Base-by-base conservation (phyloP, 2,113 vertebrate genomes). In the Dryoscopus gambensis region DNA sequence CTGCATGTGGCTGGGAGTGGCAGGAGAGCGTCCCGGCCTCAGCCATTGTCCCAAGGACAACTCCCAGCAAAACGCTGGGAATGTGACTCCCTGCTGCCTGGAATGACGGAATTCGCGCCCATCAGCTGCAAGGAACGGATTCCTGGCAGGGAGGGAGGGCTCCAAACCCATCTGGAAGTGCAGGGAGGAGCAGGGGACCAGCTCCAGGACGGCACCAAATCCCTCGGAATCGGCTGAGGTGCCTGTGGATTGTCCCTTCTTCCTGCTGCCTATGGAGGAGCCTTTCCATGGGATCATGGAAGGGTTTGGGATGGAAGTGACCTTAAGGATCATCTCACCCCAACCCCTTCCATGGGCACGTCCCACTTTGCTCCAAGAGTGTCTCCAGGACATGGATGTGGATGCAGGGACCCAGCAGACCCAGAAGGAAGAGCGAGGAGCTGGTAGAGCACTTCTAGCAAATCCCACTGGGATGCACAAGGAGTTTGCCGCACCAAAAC, bases 1-100 rank as follows among this genome's bases (percentile, higher is more conserved):
- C 0, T 0, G 13, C 0, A 9, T 0, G 2, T 30, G 50, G n/a
- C 6, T 6, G 14, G 75, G 59, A 60, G 12, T 1, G 35, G 21
- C 67, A 68, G 84, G 10, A 86, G 52, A n/a, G 4, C 4, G n/a
- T 25, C n/a, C 28, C 24, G 15, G 2, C 6, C 37, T 25, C 25
- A 0, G 1, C 5, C 1, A 1, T 47, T 27, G 17, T 28, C 55
- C 5, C 11, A 4, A 6, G 33, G 6, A 11, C 4, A 5, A 7
- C 6, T 52, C 24, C 23, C 59, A 44, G 73, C 59, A 31, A 19
- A 22, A 19, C 62, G 39, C 3, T 2, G 15, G 78, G 64, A 60
- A 6, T 23, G 49, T 9, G 71, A 47, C 42, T 84, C 69, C 70
- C 30, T 49, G 80, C 83, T 74, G 59, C 77, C 73, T 47, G 91